phyloP scores from a whole-genome alignment of 2,888 invertebrate genomes.

The Eupelmus urozonus region DNA sequence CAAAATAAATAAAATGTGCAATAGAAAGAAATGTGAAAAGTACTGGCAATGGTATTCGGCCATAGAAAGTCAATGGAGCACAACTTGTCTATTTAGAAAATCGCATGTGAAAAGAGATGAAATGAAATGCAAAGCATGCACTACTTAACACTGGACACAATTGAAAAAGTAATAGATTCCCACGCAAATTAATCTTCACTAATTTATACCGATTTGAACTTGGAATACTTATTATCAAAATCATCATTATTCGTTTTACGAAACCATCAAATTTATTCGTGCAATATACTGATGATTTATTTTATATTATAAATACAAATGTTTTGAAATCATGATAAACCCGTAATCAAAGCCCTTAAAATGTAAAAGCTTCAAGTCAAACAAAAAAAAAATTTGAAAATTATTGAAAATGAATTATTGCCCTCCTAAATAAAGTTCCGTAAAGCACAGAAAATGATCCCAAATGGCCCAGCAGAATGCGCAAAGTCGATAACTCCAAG shows the following conservation, averaged over 20 bases:
- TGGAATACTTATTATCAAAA: constrained; percentile 11
- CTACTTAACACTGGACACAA: constrained; percentile 49
- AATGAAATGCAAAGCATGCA: constrained; percentile 56
- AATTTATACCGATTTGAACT: constrained; percentile 50
- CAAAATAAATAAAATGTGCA: no score
- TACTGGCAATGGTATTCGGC: not conserved
- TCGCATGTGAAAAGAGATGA: constrained; percentile 45
- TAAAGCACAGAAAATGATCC: no score
- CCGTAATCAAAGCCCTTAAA: no score
- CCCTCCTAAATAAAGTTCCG: no score
- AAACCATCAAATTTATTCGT: not conserved
- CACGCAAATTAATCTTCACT: constrained; percentile 8
- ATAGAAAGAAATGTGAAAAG: no score
- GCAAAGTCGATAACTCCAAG: not conserved
- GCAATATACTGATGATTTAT: constrained; percentile 8
- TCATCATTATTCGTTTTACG: not conserved
- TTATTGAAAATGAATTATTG: no score
- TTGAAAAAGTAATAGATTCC: constrained; percentile 21
- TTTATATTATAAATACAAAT: no score
- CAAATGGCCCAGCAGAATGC: no score
- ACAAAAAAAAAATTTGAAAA: no score
- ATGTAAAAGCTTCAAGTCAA: no score
- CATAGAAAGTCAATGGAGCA: constrained; percentile 34
- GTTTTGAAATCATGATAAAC: no score
- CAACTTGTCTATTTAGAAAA: constrained; percentile 27